These are phyloP conservation scores for Paramormyrops hopkinsi DNA, from an alignment of 2,797 vertebrate genomes.

Conservation along the genomic window DNA sequence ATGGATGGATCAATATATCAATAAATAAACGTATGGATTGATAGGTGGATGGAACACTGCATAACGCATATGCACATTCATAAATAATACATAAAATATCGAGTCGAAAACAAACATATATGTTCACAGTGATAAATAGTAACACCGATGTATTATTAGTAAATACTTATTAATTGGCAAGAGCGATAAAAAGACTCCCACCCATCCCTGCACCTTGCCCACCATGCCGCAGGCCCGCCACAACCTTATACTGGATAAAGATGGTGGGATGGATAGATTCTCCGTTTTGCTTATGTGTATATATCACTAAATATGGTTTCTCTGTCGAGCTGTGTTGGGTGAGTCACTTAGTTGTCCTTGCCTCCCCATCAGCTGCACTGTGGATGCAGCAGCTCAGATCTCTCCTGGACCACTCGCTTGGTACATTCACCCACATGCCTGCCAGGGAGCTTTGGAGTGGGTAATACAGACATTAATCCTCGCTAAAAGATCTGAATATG, in stretches of 20 bases:
- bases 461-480: slow-evolving; percentile 5
- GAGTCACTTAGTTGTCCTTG: neutral
- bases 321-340: neutral
- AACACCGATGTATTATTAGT: neutral
- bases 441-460: neutral
- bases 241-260: neutral
- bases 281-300: neutral
- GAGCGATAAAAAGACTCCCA: neutral
- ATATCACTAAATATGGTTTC: neutral
- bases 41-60: neutral
- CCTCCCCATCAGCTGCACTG: neutral
- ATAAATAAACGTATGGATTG: neutral
- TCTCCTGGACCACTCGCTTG: neutral
- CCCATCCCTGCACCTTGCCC: neutral
- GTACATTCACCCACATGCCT: neutral
- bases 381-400: neutral
- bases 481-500: neutral
- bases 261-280: neutral
- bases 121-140: neutral
- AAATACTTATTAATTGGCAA: neutral
- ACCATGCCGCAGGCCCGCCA: neutral
- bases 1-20: neutral
- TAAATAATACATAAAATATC: neutral
- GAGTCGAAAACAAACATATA: neutral
- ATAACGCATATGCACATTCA: neutral